Evolutionary conservation across 2,888 invertebrate genomes (phyloP), one percentile per base, ranked within the genome.

Genomic region (Julus scandinavius): DNA sequence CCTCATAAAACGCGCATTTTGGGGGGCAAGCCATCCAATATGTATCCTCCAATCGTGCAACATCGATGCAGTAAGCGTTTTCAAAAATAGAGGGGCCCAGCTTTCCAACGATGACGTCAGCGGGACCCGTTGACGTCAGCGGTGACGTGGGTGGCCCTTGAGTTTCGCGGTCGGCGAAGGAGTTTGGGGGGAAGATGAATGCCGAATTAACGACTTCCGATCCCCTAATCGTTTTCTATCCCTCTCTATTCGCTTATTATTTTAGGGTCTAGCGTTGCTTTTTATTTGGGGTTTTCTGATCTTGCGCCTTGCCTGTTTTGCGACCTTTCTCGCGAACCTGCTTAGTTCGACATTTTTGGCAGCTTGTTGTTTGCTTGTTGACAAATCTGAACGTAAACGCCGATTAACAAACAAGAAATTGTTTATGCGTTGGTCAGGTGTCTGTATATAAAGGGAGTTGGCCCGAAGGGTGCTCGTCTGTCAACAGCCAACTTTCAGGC

Each of bases 381-480:
- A 84, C 84, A 29, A 83, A 6, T 13, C 17, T 38, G 13, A 38
- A 38, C 40, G 49, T 85, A 85, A 20, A 41, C 49, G n/a, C 85
- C 41, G 85, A 85, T n/a, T 49, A 29, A 85, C 85, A 85, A 85
- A 85, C 85, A 85, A 85, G 41, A 49, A 85, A 85, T 29, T 85
- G 85, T 85, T 49, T 40, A 45, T 41, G 85, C 85, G 7, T 20
- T 84, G n/a, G 45, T 41, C 85, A 85, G 49, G 85, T 49, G 2
- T 9, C n/a, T 9, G 9, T 85, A 85, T 85, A 85, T 85, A 85
- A 41, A 29, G 20, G 41, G 40, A 7, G n/a, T 7, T 17, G 49
- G 13, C 49, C 85, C n/a, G 13, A 85, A 41, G 49, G 7, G n/a
- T 29, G 72, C 29, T 20, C 72, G 72, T 29, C 72, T 72, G 72